Conservation (phyloP, 2,113 vertebrate genomes). For the Forbesichthys agassizii region DNA sequence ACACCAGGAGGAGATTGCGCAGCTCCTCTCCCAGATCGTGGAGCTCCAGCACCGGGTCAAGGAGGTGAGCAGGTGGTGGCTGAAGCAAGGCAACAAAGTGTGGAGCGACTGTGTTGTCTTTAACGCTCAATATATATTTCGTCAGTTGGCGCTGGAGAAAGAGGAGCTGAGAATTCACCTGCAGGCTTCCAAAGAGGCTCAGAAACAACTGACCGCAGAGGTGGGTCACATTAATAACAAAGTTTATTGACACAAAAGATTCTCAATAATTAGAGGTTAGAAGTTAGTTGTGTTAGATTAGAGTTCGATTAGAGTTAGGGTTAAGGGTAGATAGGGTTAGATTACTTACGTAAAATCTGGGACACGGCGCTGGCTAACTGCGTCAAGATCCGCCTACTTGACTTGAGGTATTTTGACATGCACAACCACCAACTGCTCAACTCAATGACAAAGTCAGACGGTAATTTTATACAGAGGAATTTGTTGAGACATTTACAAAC, state of each 20-base stretch:
- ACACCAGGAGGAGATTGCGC: conserved; percentile 95
- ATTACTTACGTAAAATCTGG: no score
- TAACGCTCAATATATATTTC: conserved; percentile 39
- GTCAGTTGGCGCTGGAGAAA: conserved; percentile 92
- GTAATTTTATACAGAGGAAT: no score
- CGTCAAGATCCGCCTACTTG: no score
- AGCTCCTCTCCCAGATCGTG: conserved; percentile 92
- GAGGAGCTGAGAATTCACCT: conserved; percentile 95
- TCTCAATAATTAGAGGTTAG: no score
- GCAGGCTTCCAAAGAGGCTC: conserved; percentile 95
- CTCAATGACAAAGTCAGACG: no score
- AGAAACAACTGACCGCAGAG: conserved; percentile 94
- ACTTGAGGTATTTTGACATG: no score
- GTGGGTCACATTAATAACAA: conserved; percentile 60
- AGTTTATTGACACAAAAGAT: neutral
- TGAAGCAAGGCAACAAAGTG: neutral
- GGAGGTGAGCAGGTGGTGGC: conserved; percentile 71
- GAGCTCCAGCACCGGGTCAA: conserved; percentile 92
- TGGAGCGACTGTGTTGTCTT: neutral
- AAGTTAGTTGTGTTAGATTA: no score
- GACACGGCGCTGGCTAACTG: no score
- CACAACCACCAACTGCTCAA: no score
- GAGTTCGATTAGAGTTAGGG: no score
- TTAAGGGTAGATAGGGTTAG: no score
- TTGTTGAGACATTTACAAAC: no score